Conservation (phyloP, 1,140 invertebrate genomes). For the Drosophila nannoptera region DNA sequence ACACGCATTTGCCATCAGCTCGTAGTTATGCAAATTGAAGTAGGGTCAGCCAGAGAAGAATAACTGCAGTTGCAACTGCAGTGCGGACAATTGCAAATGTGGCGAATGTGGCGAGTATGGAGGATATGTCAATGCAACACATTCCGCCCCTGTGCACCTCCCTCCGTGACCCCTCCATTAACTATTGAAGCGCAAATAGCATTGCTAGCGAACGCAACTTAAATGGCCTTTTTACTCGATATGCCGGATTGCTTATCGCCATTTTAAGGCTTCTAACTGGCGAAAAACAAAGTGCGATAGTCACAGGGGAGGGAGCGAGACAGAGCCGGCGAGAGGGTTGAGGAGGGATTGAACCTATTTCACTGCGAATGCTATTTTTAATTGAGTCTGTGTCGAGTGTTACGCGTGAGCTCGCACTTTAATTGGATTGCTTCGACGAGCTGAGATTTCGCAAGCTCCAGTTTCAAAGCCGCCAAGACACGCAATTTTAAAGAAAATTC, state of each 20-base stretch:
- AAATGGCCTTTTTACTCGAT: constrained; percentile 28
- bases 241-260: constrained; percentile 39
- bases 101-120: constrained; percentile 9
- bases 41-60: neutral
- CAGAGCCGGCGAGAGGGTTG: neutral
- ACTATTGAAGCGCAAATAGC: constrained; percentile 58
- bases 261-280: constrained; percentile 46
- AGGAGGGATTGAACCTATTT: constrained; percentile 7
- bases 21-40: constrained; percentile 45
- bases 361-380: constrained; percentile 36
- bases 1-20: too few relatives aligned
- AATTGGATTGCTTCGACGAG: constrained; percentile 36
- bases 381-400: constrained; percentile 39
- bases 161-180: neutral
- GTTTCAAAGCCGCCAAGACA: constrained; percentile 5
- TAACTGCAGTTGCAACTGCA: constrained; percentile 36
- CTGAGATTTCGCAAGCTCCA: constrained; percentile 21
- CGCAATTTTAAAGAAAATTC: constrained; percentile 20
- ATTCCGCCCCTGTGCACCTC: neutral
- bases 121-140: constrained; percentile 4
- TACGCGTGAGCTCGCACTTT: constrained; percentile 25
- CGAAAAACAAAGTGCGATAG: constrained; percentile 12
- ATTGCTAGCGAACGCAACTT: constrained; percentile 43
- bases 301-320: neutral
- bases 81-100: constrained; percentile 37